Conservation (phyloP, 2,113 vertebrate genomes). For the Odobenus rosmarus region DNA sequence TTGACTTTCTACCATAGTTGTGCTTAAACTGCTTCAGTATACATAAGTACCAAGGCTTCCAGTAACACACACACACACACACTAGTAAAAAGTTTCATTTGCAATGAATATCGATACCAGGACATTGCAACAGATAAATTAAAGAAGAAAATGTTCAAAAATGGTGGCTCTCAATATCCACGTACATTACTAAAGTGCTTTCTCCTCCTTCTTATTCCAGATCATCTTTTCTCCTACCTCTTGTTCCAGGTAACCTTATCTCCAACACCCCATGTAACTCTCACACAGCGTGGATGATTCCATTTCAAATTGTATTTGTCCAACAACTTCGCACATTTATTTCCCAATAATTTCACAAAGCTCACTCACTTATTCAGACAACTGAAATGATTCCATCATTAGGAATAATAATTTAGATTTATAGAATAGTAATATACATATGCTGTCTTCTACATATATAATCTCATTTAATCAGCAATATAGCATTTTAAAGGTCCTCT, state of each 20-base stretch:
- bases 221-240: not conserved
- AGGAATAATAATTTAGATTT: conserved; percentile 11
- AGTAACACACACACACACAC: not conserved
- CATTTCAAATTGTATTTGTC: not conserved
- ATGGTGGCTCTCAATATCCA: not conserved
- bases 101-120: not conserved
- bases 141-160: conserved; percentile 41
- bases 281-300: not conserved
- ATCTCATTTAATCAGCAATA: not conserved
- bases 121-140: not conserved
- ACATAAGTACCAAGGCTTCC: not conserved
- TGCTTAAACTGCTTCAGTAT: not conserved
- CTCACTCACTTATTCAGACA: not conserved
- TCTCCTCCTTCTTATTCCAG: not conserved
- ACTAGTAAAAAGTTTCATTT: not conserved
- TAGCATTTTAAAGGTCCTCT: not conserved
- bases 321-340: conserved; percentile 28
- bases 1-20: not conserved
- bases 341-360: conserved; percentile 35
- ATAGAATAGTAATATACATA: not conserved
- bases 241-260: not conserved
- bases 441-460: not conserved
- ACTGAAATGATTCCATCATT: not conserved
- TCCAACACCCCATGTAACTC: not conserved
- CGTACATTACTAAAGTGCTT: not conserved